Evolutionary conservation across 2,113 vertebrate species (phyloP).

Genomic region (Rhombomys opimus): DNA sequence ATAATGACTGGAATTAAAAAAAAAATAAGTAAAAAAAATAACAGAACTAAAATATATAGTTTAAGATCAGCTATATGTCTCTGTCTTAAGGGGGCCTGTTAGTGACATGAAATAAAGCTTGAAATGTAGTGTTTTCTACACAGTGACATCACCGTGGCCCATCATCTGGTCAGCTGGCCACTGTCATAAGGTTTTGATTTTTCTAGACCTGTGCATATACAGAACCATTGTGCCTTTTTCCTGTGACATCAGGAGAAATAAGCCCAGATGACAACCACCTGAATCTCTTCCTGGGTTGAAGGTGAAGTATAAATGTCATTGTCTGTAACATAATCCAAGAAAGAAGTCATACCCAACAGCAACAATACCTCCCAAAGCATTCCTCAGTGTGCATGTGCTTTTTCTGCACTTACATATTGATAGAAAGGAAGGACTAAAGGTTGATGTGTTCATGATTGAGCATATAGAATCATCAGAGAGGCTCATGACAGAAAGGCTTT

Average conservation of each 20-base stretch:
- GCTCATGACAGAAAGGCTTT: neutral
- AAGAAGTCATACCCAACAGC: fast-evolving
- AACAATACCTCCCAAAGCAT: neutral
- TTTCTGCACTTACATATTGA: neutral
- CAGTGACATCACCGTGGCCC: neutral
- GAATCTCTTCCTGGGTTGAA: neutral
- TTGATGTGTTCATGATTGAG: neutral
- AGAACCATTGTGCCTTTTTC: fast-evolving
- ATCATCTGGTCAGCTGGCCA: neutral
- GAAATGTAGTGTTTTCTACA: neutral
- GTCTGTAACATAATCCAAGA: neutral
- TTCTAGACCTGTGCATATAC: no score
- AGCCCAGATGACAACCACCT: neutral
- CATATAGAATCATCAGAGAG: fast-evolving
- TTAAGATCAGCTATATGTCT: neutral
- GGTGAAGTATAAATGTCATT: neutral
- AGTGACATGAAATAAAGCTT: neutral
- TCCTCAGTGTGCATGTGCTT: neutral
- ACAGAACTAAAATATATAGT: neutral
- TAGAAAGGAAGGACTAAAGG: neutral
- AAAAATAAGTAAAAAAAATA: neutral
- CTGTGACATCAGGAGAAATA: neutral
- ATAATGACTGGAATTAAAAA: neutral
- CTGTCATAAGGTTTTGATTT: neutral
- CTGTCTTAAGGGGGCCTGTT: neutral